phyloP scores from a whole-genome alignment of 2,888 invertebrate species.

The Rhimphoctona megacephalus region DNA sequence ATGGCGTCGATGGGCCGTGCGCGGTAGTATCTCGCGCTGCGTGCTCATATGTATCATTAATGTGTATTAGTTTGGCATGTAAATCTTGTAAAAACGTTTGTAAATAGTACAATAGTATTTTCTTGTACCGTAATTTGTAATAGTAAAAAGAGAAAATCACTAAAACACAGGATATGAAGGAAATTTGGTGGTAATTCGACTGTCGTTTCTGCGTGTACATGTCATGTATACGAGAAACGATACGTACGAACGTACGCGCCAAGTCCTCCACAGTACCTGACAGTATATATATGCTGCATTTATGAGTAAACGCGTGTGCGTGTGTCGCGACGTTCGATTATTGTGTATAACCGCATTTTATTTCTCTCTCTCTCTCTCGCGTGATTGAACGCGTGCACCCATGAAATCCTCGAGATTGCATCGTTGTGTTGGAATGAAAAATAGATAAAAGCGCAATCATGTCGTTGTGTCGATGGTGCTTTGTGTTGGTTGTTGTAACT shows the following conservation, averaged over 20 bases:
- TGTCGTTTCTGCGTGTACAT: neutral
- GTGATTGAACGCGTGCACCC: neutral
- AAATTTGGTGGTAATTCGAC: neutral
- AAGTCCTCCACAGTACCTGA: neutral
- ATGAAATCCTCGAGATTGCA: slow-evolving; percentile 28
- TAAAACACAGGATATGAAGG: neutral
- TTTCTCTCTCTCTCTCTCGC: slow-evolving; percentile 2
- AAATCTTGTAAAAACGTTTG: slow-evolving; percentile 19
- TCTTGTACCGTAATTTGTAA: neutral
- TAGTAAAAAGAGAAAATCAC: neutral
- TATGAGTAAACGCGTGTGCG: neutral
- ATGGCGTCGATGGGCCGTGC: slow-evolving; percentile 58
- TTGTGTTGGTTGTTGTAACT: slow-evolving; percentile 45
- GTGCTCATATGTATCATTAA: slow-evolving; percentile 19
- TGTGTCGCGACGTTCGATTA: slow-evolving; percentile 31
- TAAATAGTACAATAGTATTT: neutral
- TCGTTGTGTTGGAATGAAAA: slow-evolving; percentile 73
- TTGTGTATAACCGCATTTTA: slow-evolving; percentile 24
- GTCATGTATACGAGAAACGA: slow-evolving; percentile 15
- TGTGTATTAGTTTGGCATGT: slow-evolving; percentile 17
- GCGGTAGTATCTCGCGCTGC: neutral
- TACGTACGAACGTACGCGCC: neutral
- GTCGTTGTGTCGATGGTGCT: slow-evolving; percentile 53
- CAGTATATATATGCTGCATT: neutral
- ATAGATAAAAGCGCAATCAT: slow-evolving; percentile 76